Evolutionary conservation across 2,113 vertebrate genomes (phyloP).

Genomic region (Centropus unirufus): DNA sequence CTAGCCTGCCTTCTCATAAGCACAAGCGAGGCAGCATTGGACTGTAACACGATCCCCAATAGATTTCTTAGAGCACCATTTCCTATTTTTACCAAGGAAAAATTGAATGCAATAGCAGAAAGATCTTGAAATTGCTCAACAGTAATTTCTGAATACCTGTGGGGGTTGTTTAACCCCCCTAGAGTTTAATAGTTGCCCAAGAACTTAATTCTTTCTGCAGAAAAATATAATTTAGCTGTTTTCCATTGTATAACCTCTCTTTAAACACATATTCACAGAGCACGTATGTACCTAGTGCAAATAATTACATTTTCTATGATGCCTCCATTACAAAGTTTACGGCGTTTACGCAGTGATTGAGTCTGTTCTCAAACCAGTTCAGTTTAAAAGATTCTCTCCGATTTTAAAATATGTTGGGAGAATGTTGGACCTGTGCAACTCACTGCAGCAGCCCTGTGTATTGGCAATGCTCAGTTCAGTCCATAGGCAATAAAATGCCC

Average conservation of each 20-base stretch:
- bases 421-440: neutral
- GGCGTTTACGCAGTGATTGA: neutral
- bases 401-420: neutral
- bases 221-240: neutral
- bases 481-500: neutral
- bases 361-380: neutral
- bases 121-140: neutral
- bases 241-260: neutral
- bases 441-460: neutral
- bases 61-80: neutral
- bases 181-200: neutral
- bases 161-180: neutral
- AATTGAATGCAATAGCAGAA: slow-evolving; percentile 44
- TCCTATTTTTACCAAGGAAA: slow-evolving; percentile 32
- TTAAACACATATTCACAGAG: neutral
- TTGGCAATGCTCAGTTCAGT: neutral
- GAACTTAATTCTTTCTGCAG: neutral
- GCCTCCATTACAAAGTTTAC: neutral
- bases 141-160: slow-evolving; percentile 17
- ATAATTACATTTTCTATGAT: neutral
- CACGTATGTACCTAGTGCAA: neutral
- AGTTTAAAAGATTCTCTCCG: neutral
- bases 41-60: neutral
- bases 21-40: neutral
- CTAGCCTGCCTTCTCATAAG: neutral